Evolutionary conservation across 1,140 invertebrate species (phyloP).

Genomic region (Palaemon carinicauda): DNA sequence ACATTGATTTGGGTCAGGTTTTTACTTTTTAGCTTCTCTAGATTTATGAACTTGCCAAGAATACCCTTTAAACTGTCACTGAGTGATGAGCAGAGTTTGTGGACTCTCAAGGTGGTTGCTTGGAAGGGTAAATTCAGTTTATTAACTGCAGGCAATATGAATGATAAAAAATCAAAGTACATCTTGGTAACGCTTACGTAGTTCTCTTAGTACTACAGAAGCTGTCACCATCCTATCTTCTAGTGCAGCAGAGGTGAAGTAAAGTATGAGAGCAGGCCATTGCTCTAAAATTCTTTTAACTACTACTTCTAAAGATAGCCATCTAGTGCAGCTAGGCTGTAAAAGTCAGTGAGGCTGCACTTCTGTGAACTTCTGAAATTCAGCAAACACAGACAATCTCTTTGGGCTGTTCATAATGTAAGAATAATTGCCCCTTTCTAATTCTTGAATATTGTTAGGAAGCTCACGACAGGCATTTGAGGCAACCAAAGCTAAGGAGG

Average conservation of each 20-base stretch:
- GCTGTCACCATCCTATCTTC: conserved; percentile 15
- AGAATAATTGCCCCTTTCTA: not conserved
- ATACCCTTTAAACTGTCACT: conserved; percentile 12
- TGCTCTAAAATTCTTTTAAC: conserved; percentile 47
- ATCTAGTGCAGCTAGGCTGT: conserved; percentile 23
- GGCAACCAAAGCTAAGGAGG: conserved; percentile 22
- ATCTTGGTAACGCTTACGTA: not conserved
- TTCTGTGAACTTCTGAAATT: conserved; percentile 50
- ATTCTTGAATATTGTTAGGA: conserved; percentile 30
- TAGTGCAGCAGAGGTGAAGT: conserved; percentile 37
- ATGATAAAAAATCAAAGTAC: not conserved
- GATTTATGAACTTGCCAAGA: conserved; percentile 31
- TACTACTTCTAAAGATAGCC: conserved; percentile 41
- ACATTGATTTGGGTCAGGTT: conserved; percentile 10
- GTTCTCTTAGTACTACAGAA: conserved; percentile 6
- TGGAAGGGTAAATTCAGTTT: not conserved
- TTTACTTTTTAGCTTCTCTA: conserved; percentile 4
- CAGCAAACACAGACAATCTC: conserved; percentile 9
- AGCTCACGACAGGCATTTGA: conserved; percentile 23
- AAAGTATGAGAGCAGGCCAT: conserved; percentile 37
- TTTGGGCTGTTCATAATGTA: conserved; percentile 31
- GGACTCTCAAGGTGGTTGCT: not conserved
- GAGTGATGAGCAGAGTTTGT: not conserved
- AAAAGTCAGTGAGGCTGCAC: conserved; percentile 6
- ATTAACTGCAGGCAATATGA: not conserved